phyloP scores from a whole-genome alignment of 2,113 vertebrate species.

The Cryptotis parvus region DNA sequence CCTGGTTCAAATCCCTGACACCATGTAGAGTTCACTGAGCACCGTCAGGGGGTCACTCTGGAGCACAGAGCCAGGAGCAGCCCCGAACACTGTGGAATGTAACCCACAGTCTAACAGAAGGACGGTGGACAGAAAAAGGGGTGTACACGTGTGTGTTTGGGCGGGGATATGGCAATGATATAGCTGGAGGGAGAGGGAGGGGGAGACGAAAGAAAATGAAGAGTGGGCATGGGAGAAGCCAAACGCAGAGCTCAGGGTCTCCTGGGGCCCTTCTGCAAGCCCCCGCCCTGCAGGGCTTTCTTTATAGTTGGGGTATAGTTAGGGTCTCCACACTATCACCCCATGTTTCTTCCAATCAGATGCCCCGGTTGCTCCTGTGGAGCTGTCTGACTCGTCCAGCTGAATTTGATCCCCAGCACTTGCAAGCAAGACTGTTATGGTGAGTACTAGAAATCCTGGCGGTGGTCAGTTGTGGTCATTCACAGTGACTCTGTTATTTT shows the following conservation, averaged over 20 bases:
- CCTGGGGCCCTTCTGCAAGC: neutral
- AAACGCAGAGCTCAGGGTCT: neutral
- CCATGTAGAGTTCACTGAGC: neutral
- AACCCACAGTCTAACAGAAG: accelerated
- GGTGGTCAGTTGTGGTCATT: too few relatives aligned
- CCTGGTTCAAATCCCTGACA: neutral
- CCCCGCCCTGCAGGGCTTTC: neutral
- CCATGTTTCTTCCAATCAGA: neutral
- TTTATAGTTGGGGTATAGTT: accelerated
- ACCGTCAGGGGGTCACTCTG: too few relatives aligned
- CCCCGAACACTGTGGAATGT: too few relatives aligned
- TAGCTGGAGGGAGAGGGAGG: neutral
- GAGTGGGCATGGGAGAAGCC: neutral
- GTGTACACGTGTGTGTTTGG: too few relatives aligned
- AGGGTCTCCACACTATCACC: neutral
- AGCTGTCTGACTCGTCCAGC: too few relatives aligned
- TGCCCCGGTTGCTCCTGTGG: too few relatives aligned
- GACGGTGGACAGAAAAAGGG: neutral
- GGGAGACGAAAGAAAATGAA: neutral
- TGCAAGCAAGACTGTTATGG: too few relatives aligned
- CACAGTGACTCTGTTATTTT: too few relatives aligned
- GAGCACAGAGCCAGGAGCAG: too few relatives aligned
- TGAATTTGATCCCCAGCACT: too few relatives aligned
- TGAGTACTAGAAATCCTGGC: too few relatives aligned
- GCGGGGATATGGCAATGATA: too few relatives aligned